Percentiles rank a stretch among this genome's conserved stretches.
Evolutionary conservation across 2,888 invertebrate genomes (phyloP).

Genomic region (Carterocephalus palaemon): DNA sequence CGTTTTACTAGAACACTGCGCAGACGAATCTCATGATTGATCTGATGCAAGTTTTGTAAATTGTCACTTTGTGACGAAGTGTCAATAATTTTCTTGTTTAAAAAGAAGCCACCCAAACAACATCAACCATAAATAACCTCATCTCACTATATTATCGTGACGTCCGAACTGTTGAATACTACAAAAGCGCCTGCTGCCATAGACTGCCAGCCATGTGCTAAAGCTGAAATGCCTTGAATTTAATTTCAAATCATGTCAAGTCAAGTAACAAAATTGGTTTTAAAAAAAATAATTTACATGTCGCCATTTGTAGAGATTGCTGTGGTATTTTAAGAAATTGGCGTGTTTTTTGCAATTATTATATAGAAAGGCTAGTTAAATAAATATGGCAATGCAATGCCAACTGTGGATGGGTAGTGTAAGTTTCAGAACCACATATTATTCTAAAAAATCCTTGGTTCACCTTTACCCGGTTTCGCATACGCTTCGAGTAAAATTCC

Average conservation of each 20-base stretch:
- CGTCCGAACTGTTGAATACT: too few species aligned
- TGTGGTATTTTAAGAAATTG: conserved; percentile 20
- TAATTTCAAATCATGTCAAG: conserved; percentile 1
- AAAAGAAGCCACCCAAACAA: too few species aligned
- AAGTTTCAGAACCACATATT: conserved; percentile 58
- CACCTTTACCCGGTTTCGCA: conserved; percentile 22
- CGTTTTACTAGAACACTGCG: too few species aligned
- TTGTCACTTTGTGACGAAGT: too few species aligned
- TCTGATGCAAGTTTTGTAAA: too few species aligned
- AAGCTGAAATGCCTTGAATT: background rate
- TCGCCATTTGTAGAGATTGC: conserved; percentile 9
- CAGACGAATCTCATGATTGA: too few species aligned
- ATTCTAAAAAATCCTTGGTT: conserved; percentile 19
- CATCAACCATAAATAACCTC: too few species aligned
- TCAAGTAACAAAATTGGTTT: background rate
- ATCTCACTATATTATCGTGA: too few species aligned
- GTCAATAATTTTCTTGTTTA: too few species aligned
- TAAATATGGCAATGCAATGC: conserved; percentile 79
- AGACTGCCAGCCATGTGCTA: too few species aligned
- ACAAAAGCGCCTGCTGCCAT: too few species aligned
- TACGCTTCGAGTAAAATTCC: conserved; percentile 11
- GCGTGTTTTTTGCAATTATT: conserved; percentile 13
- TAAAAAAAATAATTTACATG: background rate
- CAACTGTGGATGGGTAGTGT: conserved; percentile 96
- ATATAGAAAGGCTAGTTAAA: background rate